Conservation (phyloP, 1,140 invertebrate genomes). For the Calycopis cecrops region DNA sequence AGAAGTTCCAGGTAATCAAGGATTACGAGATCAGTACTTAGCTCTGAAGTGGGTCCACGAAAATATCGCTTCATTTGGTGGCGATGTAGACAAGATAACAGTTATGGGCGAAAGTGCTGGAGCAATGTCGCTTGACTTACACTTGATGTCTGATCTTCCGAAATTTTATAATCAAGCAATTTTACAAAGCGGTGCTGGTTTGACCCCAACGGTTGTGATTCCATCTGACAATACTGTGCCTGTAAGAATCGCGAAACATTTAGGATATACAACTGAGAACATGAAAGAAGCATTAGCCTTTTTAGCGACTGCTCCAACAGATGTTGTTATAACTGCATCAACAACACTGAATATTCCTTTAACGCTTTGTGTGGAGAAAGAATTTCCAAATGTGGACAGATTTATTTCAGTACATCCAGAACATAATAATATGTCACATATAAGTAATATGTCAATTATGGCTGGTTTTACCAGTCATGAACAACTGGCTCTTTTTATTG, state of each 20-base stretch:
- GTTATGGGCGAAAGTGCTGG: slow-evolving; percentile 14
- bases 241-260: slow-evolving; percentile 7
- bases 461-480: slow-evolving; percentile 27
- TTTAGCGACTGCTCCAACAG: background rate
- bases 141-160: slow-evolving; percentile 4
- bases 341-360: background rate
- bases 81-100: slow-evolving; percentile 17
- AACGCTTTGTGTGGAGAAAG: slow-evolving; percentile 14
- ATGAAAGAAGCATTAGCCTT: slow-evolving; percentile 7
- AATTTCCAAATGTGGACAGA: slow-evolving; percentile 25
- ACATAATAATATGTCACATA: slow-evolving; percentile 10
- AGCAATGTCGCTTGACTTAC: slow-evolving; percentile 12
- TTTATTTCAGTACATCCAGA: slow-evolving; percentile 24
- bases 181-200: slow-evolving; percentile 5
- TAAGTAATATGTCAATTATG: slow-evolving; percentile 21
- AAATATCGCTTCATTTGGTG: slow-evolving; percentile 19
- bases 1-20: slow-evolving; percentile 14
- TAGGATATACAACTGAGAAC: background rate
- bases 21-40: slow-evolving; percentile 9
- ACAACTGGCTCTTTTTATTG: background rate
- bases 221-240: background rate
- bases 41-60: background rate
- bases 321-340: slow-evolving; percentile 1
- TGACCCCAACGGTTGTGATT: background rate
- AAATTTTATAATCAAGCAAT: slow-evolving; percentile 10